These are phyloP conservation scores for Phalacrocorax aristotelis DNA, from an alignment of 2,113 vertebrate species.

Conservation along the genomic window DNA sequence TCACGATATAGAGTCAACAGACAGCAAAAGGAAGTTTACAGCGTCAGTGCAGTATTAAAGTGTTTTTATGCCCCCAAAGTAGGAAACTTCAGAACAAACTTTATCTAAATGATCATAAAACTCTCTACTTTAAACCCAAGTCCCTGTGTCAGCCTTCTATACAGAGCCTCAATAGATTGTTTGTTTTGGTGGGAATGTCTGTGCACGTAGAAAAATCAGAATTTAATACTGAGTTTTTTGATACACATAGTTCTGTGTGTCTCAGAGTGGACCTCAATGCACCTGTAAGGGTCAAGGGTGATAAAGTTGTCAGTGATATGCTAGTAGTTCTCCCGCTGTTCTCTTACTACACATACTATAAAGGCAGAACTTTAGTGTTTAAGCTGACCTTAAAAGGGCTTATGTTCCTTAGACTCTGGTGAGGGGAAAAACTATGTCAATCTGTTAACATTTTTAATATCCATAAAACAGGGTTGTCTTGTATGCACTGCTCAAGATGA, in stretches of 20 bases:
- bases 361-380: not conserved
- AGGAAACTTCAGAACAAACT: not conserved
- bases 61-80: not conserved
- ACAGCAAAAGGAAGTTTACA: not conserved
- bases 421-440: not conserved
- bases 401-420: not conserved
- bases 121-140: not conserved
- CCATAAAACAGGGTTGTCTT: not conserved
- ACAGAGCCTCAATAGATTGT: not conserved
- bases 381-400: not conserved
- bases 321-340: not conserved
- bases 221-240: not conserved
- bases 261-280: not conserved
- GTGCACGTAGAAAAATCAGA: not conserved
- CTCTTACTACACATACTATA: not conserved
- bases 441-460: not conserved
- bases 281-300: not conserved
- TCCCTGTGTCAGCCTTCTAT: not conserved
- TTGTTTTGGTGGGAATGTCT: not conserved
- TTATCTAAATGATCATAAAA: not conserved
- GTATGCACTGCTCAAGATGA: not conserved
- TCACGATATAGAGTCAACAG: not conserved
- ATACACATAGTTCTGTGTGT: not conserved
- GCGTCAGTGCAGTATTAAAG: not conserved
- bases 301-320: not conserved